Conservation (phyloP, 2,797 vertebrate genomes). For the Thunnus albacares region DNA sequence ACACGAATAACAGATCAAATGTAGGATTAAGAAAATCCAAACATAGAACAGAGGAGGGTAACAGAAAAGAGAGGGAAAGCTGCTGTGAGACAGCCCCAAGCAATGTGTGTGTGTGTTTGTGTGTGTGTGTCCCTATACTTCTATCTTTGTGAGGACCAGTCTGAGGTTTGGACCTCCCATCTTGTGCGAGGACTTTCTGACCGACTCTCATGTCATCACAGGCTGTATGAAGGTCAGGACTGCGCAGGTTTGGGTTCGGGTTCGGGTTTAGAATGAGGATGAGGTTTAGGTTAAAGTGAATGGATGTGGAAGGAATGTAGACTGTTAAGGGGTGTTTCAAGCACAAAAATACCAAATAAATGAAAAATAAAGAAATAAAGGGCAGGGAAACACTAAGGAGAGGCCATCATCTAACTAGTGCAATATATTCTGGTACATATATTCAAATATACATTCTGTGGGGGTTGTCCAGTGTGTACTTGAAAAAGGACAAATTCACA, state of each 20-base stretch:
- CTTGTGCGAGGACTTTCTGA: not conserved
- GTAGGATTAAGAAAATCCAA: not conserved
- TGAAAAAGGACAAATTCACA: not conserved
- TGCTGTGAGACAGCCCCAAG: constrained; percentile 8
- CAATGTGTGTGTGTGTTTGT: not conserved
- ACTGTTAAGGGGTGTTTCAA: not conserved
- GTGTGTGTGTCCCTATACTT: not conserved
- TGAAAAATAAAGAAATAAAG: not conserved
- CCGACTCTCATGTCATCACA: not conserved
- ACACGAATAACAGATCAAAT: not conserved
- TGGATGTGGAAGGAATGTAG: not conserved
- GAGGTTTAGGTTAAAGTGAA: not conserved
- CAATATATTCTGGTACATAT: not conserved
- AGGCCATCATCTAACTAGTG: too few relatives aligned
- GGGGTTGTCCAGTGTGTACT: not conserved
- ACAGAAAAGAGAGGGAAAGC: not conserved
- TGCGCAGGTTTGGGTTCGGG: too few relatives aligned
- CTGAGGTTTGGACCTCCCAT: not conserved
- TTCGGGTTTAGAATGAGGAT: not conserved
- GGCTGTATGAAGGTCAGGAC: not conserved
- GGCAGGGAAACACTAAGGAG: not conserved
- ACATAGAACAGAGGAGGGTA: not conserved
- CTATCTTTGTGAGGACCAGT: not conserved
- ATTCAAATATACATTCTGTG: not conserved
- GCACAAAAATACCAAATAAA: not conserved